Evolutionary conservation across 1,140 invertebrate species (phyloP).

Genomic region (Orius insidiosus): DNA sequence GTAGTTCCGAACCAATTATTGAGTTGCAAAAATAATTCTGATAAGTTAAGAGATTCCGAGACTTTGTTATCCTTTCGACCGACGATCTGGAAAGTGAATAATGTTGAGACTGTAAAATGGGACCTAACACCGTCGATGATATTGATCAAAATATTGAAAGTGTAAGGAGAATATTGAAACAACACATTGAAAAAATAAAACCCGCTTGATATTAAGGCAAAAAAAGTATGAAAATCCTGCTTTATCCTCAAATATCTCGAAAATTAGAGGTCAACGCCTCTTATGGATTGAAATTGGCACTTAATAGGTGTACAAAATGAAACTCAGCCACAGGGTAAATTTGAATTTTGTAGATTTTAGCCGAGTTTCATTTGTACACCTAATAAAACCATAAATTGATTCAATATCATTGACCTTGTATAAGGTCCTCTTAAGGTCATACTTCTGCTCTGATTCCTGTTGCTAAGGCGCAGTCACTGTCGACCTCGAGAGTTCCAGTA

Average conservation of each 20-base stretch:
- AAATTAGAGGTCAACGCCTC: neutral
- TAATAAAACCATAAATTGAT: too few species aligned
- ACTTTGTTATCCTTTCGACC: neutral
- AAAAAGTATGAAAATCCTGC: neutral
- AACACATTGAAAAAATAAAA: neutral
- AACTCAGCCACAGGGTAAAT: too few species aligned
- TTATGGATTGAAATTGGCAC: neutral
- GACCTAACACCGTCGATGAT: too few species aligned
- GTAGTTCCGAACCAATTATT: conserved; percentile 8
- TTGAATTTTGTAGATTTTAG: too few species aligned
- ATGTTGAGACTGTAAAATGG: too few species aligned
- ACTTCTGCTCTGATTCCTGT: conserved; percentile 3
- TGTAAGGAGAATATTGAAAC: too few species aligned
- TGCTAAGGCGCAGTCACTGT: neutral
- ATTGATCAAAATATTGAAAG: too few species aligned
- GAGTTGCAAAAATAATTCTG: conserved; percentile 4
- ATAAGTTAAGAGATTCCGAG: neutral
- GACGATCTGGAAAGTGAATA: neutral
- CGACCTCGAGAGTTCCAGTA: neutral
- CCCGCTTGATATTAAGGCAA: neutral
- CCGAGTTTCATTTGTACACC: too few species aligned
- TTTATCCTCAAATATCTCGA: neutral
- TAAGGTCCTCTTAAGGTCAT: neutral
- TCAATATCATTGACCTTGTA: neutral
- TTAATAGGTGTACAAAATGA: too few species aligned